Base-by-base conservation (phyloP, 2,888 invertebrate genomes). In the Bugulina stolonifera region DNA sequence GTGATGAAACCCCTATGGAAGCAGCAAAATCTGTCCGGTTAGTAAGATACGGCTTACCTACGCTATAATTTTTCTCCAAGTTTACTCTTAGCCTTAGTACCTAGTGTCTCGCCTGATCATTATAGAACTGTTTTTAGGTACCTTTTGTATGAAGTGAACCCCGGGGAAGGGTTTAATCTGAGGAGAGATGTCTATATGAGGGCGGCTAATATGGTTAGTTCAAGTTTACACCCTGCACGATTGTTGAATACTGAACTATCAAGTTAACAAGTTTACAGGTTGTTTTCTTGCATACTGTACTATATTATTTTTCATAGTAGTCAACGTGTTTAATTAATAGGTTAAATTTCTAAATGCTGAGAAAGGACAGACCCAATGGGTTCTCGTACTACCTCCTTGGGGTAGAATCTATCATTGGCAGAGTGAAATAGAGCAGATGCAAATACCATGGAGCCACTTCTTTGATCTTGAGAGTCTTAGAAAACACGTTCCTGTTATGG, bases 91-190 rank as follows among this genome's bases (percentile, higher is more conserved):
- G n/a, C n/a, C n/a, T n/a, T n/a, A n/a, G n/a, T n/a, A n/a, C n/a
- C n/a, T n/a, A n/a, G n/a, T n/a, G n/a, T n/a, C n/a, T n/a, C 18
- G 43, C 43, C 43, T 43, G 43, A 10, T 43, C n/a, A n/a, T n/a
- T n/a, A n/a, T n/a, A n/a, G n/a, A n/a, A n/a, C 22, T 22, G 14
- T 71, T 74, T 75, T 71, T 77, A 94, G 91, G 79, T 93, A 90
- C 80, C 85, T 98, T 72, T 87, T 98, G 70, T 99, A 96, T 84
- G 94, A 96, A 82, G 91, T 98, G 0, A 98, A 98, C 86, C 91
- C 90, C 1, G 91, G 92, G 0, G 98, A 99, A 87, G 99, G 99
- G 0, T 99, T 99, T 81, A 99, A 99, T 86, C 87, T 99, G 75
- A 88, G 96, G 23, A 88, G 98, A 52, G 98, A 99, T 87, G 97